phyloP scores from a whole-genome alignment of 2,888 invertebrate species.

The Ormyrus rosae region DNA sequence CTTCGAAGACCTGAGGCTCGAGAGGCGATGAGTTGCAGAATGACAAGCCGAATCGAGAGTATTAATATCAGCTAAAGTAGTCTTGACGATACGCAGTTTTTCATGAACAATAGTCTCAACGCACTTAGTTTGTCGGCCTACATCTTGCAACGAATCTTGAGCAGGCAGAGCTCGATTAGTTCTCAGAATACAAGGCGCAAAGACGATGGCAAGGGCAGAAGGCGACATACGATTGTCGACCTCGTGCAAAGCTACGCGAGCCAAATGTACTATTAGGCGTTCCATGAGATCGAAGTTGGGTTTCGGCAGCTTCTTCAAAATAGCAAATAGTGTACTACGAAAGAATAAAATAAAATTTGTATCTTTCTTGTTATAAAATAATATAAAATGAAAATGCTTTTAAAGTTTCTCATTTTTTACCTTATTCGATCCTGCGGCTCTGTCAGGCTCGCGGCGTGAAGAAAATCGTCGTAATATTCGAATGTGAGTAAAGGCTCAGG shows the following conservation, averaged over 20 bases:
- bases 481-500: constrained; percentile 95
- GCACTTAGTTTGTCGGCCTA: constrained; percentile 91
- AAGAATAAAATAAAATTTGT: constrained; percentile 9
- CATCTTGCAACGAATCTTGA: constrained; percentile 93
- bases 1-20: constrained; percentile 86
- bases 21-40: constrained; percentile 88
- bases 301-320: constrained; percentile 92
- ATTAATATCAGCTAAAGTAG: constrained; percentile 92
- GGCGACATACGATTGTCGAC: constrained; percentile 94
- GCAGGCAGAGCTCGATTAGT: constrained; percentile 92
- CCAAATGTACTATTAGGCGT: constrained; percentile 93
- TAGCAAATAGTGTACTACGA: constrained; percentile 86
- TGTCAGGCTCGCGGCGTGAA: constrained; percentile 90
- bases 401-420: constrained; percentile 14
- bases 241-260: constrained; percentile 91
- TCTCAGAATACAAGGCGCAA: constrained; percentile 94
- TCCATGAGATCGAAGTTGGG: constrained; percentile 94
- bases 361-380: neutral
- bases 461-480: constrained; percentile 95
- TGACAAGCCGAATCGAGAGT: constrained; percentile 91
- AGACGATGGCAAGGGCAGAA: constrained; percentile 93
- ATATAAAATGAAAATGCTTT: neutral
- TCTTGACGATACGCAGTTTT: constrained; percentile 89
- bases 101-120: constrained; percentile 93
- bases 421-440: constrained; percentile 87